Conservation (phyloP, 2,113 vertebrate genomes). For the Ivindomyrus marchei region DNA sequence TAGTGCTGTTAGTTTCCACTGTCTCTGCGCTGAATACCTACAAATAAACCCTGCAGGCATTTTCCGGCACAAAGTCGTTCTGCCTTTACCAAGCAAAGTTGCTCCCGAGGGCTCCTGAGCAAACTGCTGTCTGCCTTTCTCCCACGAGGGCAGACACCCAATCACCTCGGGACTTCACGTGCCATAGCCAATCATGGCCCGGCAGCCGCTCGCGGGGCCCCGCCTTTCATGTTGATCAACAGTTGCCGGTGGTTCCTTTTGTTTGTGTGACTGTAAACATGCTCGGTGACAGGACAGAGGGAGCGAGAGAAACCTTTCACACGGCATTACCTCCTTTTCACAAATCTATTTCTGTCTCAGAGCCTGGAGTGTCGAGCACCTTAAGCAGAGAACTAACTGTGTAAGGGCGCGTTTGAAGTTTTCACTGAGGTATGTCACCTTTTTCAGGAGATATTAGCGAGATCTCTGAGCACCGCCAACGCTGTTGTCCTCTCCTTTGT, state of each 20-base stretch:
- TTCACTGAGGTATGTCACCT: neutral
- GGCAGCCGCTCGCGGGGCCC: conserved; percentile 27
- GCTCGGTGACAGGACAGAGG: neutral
- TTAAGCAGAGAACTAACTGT: neutral
- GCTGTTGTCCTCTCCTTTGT: neutral
- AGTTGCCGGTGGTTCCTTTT: conserved; percentile 14
- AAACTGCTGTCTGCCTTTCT: conserved; percentile 39
- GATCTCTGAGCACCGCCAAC: neutral
- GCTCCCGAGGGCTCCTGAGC: conserved; percentile 41
- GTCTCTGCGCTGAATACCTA: conserved; percentile 42
- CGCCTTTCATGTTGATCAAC: conserved; percentile 22
- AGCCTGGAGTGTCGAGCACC: neutral
- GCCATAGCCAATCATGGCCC: conserved; percentile 43
- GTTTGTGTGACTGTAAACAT: neutral
- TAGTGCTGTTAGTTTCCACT: conserved; percentile 38
- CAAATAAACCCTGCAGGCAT: conserved; percentile 47
- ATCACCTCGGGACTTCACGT: conserved; percentile 40
- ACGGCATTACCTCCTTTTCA: neutral
- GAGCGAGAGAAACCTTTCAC: neutral
- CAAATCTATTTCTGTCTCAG: neutral
- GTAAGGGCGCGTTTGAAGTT: neutral
- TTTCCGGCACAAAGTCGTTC: conserved; percentile 45
- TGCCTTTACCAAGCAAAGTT: conserved; percentile 46
- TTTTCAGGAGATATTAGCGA: neutral
- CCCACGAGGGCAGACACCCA: conserved; percentile 41